Evolutionary conservation across 2,888 invertebrate species (phyloP), one percentile per base, ranked within the genome.

Genomic region (Leptinotarsa peninsularis): DNA sequence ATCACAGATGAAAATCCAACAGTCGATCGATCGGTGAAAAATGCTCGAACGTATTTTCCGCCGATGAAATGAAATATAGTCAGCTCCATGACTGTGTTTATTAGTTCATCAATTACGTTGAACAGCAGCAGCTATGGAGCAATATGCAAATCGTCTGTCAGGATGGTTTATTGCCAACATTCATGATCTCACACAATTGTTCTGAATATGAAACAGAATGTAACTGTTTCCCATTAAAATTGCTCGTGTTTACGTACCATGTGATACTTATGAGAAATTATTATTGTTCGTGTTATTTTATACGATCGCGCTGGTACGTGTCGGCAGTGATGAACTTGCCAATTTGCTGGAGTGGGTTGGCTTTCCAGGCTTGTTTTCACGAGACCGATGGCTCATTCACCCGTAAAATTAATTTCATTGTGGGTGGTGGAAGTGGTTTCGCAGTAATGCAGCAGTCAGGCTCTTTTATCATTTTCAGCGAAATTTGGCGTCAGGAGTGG

Each of bases 41-140:
- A 43, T 10, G n/a, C n/a, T 14, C 4, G 56, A 69, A 69, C 58
- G 60, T 21, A 60, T 70, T 70, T 70, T 70, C 33, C 70, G 49
- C 43, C 70, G 58, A 43, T 52, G 18, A 58, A 58, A 70, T 70
- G 70, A 60, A 70, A 58, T 70, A 70, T 70, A 58, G 58, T 43
- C 58, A 58, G 70, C 60, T 70, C 33, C 70, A 60, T 43, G 70
- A 60, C 73, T 27, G 66, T 66, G 66, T 74, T 78, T 76, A 76
- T 78, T 73, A 76, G 73, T 76, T 74, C 74, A 72, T 78, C 76
- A 76, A 78, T 78, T 76, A 76, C 70, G 74, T 72, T 73, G 68
- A 69, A 66, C 73, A 76, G 63, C 73, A 71, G 50, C 50, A 18
- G 70, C 56, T 50, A 71, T 68, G 27, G 74, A 66, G 71, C 67